Evolutionary conservation across 2,797 vertebrate species (phyloP), one percentile per base, ranked within the genome.

Genomic region (Emydoidea blandingii): DNA sequence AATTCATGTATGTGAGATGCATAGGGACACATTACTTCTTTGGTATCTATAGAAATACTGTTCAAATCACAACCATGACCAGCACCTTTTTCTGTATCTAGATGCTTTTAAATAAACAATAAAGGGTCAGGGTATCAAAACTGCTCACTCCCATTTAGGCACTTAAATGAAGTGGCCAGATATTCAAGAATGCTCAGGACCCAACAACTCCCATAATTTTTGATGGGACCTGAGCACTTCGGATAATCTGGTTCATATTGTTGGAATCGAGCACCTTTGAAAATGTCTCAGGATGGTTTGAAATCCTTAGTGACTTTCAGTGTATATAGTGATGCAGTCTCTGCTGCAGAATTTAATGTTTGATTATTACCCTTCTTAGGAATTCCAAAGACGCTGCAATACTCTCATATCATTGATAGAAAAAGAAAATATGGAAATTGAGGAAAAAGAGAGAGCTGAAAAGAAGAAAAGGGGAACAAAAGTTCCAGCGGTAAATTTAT

Each of bases 401-500:
- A 99, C 99, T 18, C 98, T 99, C 47, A 99, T 99, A 97, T 99
- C 99, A 54, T 97, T 99, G 95, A 99, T 99, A 92, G 99, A 99
- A 97, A 99, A 99, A 97, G 99, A 99, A 98, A 99, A 99, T 93
- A 98, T 99, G 98, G 99, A 99, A 98, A 99, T 99, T 68, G 99
- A 99, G 96, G 99, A 99, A 97, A 99, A 99, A 96, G 99, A 99
- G 81, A 98, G 98, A 97, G 99, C 99, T 37, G 99, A 99, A 97
- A 99, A 99, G 98, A 99, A 99, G 98, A 99, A 99, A 96, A 98
- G 98, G 93, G 98, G 98, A 96, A 97, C 98, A 87, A 99, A 99
- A 98, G 97, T 97, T 86, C 97, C 98, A 98, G 97, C 97, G 93
- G 98, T 99, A 98, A 94, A 98, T 98, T 95, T 85, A 90, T 91